A percentile compares a stretch with the other conserved stretches of the same genome.
phyloP scores from a whole-genome alignment of 2,888 invertebrate species.

The Endotricha flammealis region DNA sequence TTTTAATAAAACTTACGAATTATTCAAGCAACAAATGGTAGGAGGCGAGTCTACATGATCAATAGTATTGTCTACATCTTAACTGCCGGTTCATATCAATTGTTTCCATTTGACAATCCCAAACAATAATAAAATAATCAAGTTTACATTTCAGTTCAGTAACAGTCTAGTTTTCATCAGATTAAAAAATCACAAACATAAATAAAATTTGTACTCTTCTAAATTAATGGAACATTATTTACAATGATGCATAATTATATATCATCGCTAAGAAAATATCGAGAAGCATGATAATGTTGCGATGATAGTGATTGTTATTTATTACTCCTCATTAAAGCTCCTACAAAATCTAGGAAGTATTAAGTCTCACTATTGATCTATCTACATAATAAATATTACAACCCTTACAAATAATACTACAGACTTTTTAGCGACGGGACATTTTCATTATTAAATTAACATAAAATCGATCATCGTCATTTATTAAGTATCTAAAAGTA shows the following conservation, averaged over 20 bases:
- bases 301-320: slow-evolving; percentile 38
- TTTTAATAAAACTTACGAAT: slow-evolving; percentile 27
- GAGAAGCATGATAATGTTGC: slow-evolving; percentile 37
- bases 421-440: slow-evolving; percentile 45
- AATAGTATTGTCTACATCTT: slow-evolving; percentile 17
- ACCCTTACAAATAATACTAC: slow-evolving; percentile 54
- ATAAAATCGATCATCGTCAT: slow-evolving; percentile 20
- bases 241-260: slow-evolving; percentile 49
- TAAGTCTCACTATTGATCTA: slow-evolving; percentile 59
- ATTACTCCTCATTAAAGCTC: slow-evolving; percentile 40
- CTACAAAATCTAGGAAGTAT: slow-evolving; percentile 45
- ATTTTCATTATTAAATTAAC: slow-evolving; percentile 18
- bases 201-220: slow-evolving; percentile 75
- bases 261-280: slow-evolving; percentile 38
- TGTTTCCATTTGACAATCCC: slow-evolving; percentile 23
- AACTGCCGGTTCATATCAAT: slow-evolving; percentile 12
- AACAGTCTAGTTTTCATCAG: slow-evolving; percentile 2
- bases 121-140: slow-evolving; percentile 16
- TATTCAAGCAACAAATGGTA: slow-evolving; percentile 17
- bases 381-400: slow-evolving; percentile 50
- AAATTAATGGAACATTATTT: slow-evolving; percentile 68
- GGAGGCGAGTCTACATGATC: slow-evolving; percentile 2
- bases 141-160: slow-evolving; percentile 11
- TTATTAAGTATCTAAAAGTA: slow-evolving; percentile 26
- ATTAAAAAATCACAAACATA: slow-evolving; percentile 37